Conservation (phyloP, 2,888 invertebrate genomes). For the Mylabris sibirica region DNA sequence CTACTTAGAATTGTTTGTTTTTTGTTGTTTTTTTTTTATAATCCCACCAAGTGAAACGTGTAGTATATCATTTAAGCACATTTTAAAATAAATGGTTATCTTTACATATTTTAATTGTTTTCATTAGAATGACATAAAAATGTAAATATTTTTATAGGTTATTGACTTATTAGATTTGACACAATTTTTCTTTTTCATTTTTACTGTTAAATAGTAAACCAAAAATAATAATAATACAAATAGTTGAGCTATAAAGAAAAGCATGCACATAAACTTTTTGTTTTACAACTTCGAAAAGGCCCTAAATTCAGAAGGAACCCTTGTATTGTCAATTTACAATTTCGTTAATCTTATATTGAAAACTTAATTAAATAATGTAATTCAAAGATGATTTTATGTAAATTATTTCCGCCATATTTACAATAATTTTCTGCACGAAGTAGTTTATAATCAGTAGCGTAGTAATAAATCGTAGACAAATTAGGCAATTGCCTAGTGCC, state of each 20-base stretch:
- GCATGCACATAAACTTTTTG: too few species aligned
- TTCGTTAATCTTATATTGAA: too few species aligned
- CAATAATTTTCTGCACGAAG: conserved; percentile 14
- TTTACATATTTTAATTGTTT: background rate
- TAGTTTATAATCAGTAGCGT: too few species aligned
- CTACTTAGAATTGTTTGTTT: background rate
- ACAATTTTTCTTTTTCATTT: background rate
- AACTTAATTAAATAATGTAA: too few species aligned
- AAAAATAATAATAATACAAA: too few species aligned
- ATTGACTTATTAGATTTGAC: background rate
- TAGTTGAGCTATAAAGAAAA: too few species aligned
- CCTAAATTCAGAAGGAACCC: too few species aligned
- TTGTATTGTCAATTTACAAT: too few species aligned
- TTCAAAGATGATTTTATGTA: background rate
- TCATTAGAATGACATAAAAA: background rate
- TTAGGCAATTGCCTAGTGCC: too few species aligned
- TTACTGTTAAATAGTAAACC: background rate
- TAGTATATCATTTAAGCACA: background rate
- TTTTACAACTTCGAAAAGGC: too few species aligned
- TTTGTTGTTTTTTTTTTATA: background rate
- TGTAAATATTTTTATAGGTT: conserved; percentile 1
- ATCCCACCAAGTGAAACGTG: background rate
- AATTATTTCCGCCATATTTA: background rate
- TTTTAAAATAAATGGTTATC: background rate
- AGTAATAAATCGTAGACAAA: too few species aligned